Evolutionary conservation across 2,113 vertebrate species (phyloP).

Genomic region (Furnarius figulus): DNA sequence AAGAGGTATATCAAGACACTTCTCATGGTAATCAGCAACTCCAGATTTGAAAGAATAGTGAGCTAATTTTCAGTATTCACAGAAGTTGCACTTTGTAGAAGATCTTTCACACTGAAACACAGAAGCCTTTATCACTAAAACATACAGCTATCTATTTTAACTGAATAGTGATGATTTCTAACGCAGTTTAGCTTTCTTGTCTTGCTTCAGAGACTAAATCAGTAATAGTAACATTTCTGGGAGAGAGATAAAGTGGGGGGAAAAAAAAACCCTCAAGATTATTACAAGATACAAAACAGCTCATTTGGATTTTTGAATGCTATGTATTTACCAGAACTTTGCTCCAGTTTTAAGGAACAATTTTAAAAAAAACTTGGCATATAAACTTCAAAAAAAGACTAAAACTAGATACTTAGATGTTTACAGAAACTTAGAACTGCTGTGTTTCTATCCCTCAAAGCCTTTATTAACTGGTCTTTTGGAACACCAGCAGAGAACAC

Average conservation of each 20-base stretch:
- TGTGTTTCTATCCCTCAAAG: neutral
- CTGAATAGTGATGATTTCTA: neutral
- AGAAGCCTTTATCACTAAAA: neutral
- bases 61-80: constrained; percentile 10
- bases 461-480: neutral
- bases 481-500: neutral
- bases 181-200: neutral
- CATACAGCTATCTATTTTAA: neutral
- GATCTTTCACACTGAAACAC: neutral
- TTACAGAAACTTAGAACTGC: neutral
- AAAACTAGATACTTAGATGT: neutral
- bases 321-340: neutral
- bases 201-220: neutral
- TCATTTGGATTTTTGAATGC: neutral
- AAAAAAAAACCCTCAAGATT: neutral
- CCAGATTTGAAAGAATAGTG: neutral
- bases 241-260: neutral
- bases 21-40: neutral
- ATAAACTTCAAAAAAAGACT: neutral
- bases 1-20: neutral
- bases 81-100: neutral
- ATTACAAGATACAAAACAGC: neutral
- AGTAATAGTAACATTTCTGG: neutral
- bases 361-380: neutral
- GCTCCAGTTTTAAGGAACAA: neutral